Conservation (phyloP, 2,797 vertebrate genomes). For the Ptychadena robeensis region DNA sequence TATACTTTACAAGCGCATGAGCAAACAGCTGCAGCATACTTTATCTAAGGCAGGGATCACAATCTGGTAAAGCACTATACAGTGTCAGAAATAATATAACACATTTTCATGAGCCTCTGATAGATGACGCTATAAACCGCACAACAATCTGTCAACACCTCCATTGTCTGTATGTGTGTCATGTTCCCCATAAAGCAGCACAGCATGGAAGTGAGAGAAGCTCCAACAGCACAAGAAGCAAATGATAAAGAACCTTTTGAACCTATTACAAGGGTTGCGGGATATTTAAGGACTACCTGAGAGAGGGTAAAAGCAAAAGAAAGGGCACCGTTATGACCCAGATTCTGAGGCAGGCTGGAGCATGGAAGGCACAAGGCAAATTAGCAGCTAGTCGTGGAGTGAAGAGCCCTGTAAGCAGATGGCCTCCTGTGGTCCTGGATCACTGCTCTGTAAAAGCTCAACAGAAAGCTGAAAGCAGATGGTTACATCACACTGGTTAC, state of each 20-base stretch:
- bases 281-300: not conserved
- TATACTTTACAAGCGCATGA: not conserved
- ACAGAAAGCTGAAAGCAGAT: slow-evolving; percentile 31
- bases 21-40: not conserved
- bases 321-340: slow-evolving; percentile 29
- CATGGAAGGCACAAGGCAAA: slow-evolving; percentile 24
- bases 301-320: not conserved
- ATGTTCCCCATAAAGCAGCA: not conserved
- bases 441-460: slow-evolving; percentile 21
- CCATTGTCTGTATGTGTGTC: slow-evolving; percentile 27
- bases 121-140: not conserved
- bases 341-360: slow-evolving; percentile 23
- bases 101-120: not conserved
- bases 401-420: slow-evolving; percentile 3
- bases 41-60: not conserved
- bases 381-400: not conserved
- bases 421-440: slow-evolving; percentile 26
- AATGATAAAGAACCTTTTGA: not conserved
- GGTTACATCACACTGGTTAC: slow-evolving; percentile 42
- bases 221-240: not conserved
- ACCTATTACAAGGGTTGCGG: not conserved
- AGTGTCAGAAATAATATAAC: slow-evolving; percentile 23
- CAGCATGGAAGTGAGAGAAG: not conserved
- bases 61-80: not conserved
- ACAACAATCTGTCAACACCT: slow-evolving; percentile 19